Base-by-base conservation (phyloP, 2,888 invertebrate species). In the Orgyia antiqua region DNA sequence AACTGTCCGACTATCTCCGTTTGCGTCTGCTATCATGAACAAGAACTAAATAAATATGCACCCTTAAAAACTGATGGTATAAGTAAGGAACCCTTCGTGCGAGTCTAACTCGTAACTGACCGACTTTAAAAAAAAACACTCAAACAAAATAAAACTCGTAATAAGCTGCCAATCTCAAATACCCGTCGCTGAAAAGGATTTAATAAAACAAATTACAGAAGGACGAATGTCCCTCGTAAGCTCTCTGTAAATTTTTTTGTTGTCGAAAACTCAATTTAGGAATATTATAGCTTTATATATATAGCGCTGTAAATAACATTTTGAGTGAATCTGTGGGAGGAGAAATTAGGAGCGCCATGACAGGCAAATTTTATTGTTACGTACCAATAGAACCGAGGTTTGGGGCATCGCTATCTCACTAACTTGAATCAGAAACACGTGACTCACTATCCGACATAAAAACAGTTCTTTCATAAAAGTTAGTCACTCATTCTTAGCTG, bases 371-470 rank as follows among this genome's bases (percentile, higher is more conserved):
- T 42, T 44, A 52, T 54, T 50, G 45, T 40, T 50, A 47, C 40
- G 32, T 38, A 39, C 24, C 39, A 12, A 46, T 39, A 33, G 27
- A 36, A 28, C 31, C 35, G 31, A 34, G 46, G 20, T 36, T 45
- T 27, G 29, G 24, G 34, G 39, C 34, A 39, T 41, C 40, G 36
- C 33, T 33, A 35, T 41, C 44, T 39, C 27, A 34, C 39, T 32
- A 37, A 47, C 45, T 46, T 51, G 53, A 56, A 38, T 51, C 57
- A 56, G 44, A 42, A 55, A 56, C 47, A 51, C 40, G 37, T 57
- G 57, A 57, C 41, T 56, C 57, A 56, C 33, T 28, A 26, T 36
- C 25, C 24, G 30, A 40, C 30, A 45, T 49, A 33, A 43, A 43
- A 34, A 26, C 31, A 27, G 17, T 39, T 42, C 38, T 37, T 36